Evolutionary conservation across 92 coral and sea anemone genomes (phyloP).

Genomic region (Plumapathes pennacea): DNA sequence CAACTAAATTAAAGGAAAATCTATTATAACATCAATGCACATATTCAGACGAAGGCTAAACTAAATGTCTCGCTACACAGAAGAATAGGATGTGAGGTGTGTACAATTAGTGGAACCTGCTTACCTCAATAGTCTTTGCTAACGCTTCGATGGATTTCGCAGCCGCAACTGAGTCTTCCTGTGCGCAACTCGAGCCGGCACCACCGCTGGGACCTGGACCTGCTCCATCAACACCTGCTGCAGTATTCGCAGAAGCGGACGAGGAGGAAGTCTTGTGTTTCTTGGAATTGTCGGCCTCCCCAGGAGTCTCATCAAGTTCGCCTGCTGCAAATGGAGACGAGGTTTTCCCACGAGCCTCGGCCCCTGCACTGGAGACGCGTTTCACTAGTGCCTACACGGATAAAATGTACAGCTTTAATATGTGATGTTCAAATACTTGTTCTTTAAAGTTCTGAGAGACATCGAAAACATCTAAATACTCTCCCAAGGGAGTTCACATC

Average conservation of each 20-base stretch:
- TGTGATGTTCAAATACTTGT: too few species aligned
- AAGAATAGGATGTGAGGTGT: neutral
- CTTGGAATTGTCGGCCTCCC: constrained; percentile 55
- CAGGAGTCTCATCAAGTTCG: constrained; percentile 64
- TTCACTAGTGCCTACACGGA: constrained; percentile 85
- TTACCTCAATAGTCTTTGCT: constrained; percentile 81
- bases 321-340: constrained; percentile 82
- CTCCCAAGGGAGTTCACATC: too few species aligned
- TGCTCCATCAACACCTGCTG: constrained; percentile 10
- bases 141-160: constrained; percentile 72
- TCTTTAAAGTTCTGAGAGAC: too few species aligned
- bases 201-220: constrained; percentile 19
- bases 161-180: constrained; percentile 59
- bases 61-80: neutral
- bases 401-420: too few species aligned
- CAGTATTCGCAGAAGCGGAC: constrained; percentile 19
- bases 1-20: too few species aligned
- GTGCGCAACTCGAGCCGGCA: constrained; percentile 32
- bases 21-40: too few species aligned
- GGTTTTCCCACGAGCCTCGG: constrained; percentile 44
- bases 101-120: too few species aligned
- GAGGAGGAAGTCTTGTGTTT: constrained; percentile 14
- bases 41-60: neutral
- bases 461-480: too few species aligned
- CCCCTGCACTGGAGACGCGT: constrained; percentile 68